phyloP scores from a whole-genome alignment of 2,888 invertebrate species.

The Lepidocyrtoides sp. region DNA sequence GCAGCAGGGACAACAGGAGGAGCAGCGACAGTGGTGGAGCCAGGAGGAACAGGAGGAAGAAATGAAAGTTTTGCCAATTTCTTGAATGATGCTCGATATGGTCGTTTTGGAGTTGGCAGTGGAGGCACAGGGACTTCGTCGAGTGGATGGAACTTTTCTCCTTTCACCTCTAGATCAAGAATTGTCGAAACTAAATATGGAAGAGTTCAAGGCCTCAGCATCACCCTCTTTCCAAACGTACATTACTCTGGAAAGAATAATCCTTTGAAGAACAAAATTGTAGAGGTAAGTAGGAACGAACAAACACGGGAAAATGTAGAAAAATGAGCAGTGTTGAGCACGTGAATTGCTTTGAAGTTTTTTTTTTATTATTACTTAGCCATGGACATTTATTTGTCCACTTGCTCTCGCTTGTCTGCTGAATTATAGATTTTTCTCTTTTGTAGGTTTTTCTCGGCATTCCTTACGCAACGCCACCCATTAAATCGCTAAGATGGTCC shows the following conservation, averaged over 20 bases:
- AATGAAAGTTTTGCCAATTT: conserved; percentile 79
- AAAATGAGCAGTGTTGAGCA: no score
- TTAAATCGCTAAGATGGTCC: conserved; percentile 83
- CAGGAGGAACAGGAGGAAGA: conserved; percentile 49
- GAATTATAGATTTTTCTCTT: conserved; percentile 22
- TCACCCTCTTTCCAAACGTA: conserved; percentile 84
- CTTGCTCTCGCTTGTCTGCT: not conserved
- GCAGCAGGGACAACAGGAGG: conserved; percentile 51
- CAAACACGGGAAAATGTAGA: not conserved
- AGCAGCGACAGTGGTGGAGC: conserved; percentile 22
- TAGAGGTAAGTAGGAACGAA: conserved; percentile 82
- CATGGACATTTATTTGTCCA: no score
- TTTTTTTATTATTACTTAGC: no score
- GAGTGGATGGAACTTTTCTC: conserved; percentile 77
- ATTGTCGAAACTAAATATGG: conserved; percentile 94
- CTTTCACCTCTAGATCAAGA: conserved; percentile 89
- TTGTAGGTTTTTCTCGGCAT: conserved; percentile 92
- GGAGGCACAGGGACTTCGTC: conserved; percentile 68
- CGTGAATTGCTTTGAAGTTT: no score
- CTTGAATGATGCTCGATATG: conserved; percentile 76
- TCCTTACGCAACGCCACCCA: conserved; percentile 84
- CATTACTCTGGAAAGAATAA: conserved; percentile 80
- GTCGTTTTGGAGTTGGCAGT: conserved; percentile 74
- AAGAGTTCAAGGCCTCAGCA: conserved; percentile 84
- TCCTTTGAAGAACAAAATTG: conserved; percentile 85